Evolutionary conservation across 2,888 invertebrate species (phyloP), one percentile per base, ranked within the genome.

Genomic region (Ormyrus pomaceus): DNA sequence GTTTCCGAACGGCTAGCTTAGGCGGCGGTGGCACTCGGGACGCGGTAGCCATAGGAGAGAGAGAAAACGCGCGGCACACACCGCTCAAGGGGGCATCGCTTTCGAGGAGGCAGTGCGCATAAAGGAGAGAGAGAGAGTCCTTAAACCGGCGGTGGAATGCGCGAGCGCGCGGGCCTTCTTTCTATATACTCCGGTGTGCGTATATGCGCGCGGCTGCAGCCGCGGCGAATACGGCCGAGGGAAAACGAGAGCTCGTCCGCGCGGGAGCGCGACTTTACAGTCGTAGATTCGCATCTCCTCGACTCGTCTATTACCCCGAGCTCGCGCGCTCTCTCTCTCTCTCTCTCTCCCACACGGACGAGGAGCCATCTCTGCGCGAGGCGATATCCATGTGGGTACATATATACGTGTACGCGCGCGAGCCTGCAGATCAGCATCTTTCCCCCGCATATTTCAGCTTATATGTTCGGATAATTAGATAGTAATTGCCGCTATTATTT

Each of bases 271-370:
- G 76, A 76, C 76, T 76, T 62, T 69, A 62, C 76, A 76, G 62
- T 77, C 76, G 69, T 70, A 77, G 76, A 77, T 69, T 77, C 76
- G 76, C 76, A 69, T 77, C 76, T 69, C 62, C 50, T 69, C 61
- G 59, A 10, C 68, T 66, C 75, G 75, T 68, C 66, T 75, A 75
- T 66, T 75, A 68, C 75, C 55, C 68, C 34, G 34, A 2, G 34
- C 34, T 34, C 34, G 34, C 34, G 2, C 34, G 2, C 19, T 19
- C 19, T 34, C 34, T 34, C 34, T 34, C 34, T 34, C 34, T 34
- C 34, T 75, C 59, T 74, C 66, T 74, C 72, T 68, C 56, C 62
- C 13, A 56, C 50, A 34, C 34, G 34, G 34, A 34, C 34, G 34
- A 34, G 59, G 1, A 58, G 55, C 64, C 64, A 59, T 61, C 64